Evolutionary conservation across 2,797 vertebrate species (phyloP).

Genomic region (Hoplostethus atlanticus): DNA sequence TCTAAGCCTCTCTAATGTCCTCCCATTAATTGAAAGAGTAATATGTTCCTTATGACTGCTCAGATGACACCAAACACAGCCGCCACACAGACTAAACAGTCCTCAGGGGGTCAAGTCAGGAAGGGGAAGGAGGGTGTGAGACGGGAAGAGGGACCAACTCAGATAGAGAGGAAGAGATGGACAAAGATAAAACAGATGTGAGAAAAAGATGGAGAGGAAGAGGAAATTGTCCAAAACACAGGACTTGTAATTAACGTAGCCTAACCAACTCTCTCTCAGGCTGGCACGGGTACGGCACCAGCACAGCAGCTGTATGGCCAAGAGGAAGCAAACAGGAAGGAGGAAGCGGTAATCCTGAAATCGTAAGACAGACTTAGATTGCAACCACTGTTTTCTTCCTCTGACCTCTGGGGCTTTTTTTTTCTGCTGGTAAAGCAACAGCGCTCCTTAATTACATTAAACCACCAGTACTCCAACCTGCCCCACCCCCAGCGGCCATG

Average conservation of each 20-base stretch:
- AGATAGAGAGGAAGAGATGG: conserved; percentile 26
- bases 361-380: conserved; percentile 49
- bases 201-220: conserved; percentile 56
- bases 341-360: conserved; percentile 79
- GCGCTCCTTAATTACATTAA: conserved; percentile 73
- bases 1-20: background rate
- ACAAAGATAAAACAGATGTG: conserved; percentile 70
- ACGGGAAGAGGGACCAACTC: conserved; percentile 32
- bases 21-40: conserved; percentile 33
- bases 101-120: conserved; percentile 30
- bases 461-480: conserved; percentile 44
- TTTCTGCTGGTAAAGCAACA: conserved; percentile 55
- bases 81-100: conserved; percentile 43
- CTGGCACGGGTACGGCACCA: conserved; percentile 47
- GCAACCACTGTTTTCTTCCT: conserved; percentile 47
- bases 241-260: conserved; percentile 61
- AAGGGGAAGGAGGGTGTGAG: conserved; percentile 10
- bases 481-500: conserved; percentile 45
- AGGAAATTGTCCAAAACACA: conserved; percentile 57
- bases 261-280: conserved; percentile 57
- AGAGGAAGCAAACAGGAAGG: conserved; percentile 80
- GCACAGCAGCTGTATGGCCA: conserved; percentile 67
- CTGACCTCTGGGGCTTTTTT: conserved; percentile 64
- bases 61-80: conserved; percentile 37
- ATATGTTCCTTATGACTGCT: conserved; percentile 51